phyloP scores from a whole-genome alignment of 2,888 invertebrate genomes.

The Polydrusus tereticollis region DNA sequence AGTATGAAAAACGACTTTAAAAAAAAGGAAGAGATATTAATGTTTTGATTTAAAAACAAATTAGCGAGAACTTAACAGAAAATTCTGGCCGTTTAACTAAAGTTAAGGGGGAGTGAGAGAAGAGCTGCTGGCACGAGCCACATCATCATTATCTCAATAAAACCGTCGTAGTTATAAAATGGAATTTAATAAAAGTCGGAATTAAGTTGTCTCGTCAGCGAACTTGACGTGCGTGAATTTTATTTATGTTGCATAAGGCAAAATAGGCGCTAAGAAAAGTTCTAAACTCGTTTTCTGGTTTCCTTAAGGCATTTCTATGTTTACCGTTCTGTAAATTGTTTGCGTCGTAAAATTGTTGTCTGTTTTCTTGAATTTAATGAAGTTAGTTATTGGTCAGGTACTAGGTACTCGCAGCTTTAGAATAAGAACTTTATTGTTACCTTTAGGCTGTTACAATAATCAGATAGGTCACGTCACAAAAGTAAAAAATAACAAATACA shows the following conservation, averaged over 20 bases:
- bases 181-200: constrained; percentile 10
- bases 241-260: constrained; percentile 2
- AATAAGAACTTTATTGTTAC: too few species aligned
- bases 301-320: neutral
- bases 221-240: constrained; percentile 16
- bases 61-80: neutral
- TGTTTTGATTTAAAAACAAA: neutral
- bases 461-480: too few species aligned
- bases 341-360: too few species aligned
- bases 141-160: constrained; percentile 6
- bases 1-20: too few species aligned
- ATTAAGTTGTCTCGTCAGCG: constrained; percentile 8
- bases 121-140: neutral
- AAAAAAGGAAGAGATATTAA: too few species aligned
- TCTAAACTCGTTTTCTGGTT: neutral
- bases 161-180: constrained; percentile 14
- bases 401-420: too few species aligned
- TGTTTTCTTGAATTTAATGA: too few species aligned
- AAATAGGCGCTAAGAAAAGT: neutral
- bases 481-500: too few species aligned
- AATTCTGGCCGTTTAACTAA: neutral
- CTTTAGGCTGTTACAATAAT: too few species aligned
- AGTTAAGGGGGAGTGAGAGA: neutral
- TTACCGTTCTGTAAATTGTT: neutral
- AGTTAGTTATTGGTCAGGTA: too few species aligned